Evolutionary conservation across 37 sponge, comb jelly and placozoan genomes (phyloP).

Genomic region (Beroe ovata): DNA sequence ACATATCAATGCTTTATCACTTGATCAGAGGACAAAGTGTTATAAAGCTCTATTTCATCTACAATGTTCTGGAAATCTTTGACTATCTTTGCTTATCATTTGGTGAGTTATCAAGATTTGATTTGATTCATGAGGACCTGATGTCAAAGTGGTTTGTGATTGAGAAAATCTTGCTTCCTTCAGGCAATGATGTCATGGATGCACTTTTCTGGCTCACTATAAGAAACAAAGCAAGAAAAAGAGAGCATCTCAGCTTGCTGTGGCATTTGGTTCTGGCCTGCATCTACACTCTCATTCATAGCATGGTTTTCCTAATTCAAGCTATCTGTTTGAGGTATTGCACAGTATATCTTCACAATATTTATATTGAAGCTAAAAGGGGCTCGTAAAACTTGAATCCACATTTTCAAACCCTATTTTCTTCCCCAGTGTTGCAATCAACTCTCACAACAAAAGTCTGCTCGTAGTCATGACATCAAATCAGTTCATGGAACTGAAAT

Average conservation of each 20-base stretch:
- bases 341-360: too few species aligned
- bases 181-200: conserved; percentile 72
- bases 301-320: conserved; percentile 28
- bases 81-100: conserved; percentile 62
- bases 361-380: too few species aligned
- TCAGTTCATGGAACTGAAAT: conserved; percentile 97
- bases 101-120: too few species aligned
- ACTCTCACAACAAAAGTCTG: conserved; percentile 83
- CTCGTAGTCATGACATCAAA: conserved; percentile 92
- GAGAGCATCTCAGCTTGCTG: conserved; percentile 13
- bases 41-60: conserved; percentile 95
- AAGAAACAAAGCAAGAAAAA: conserved; percentile 59
- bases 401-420: background rate
- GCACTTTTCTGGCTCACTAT: conserved; percentile 76
- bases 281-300: conserved; percentile 45
- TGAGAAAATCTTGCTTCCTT: background rate
- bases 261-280: conserved; percentile 52
- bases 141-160: too few species aligned
- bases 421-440: conserved; percentile 89
- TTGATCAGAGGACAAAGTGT: conserved; percentile 88
- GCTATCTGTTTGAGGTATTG: conserved; percentile 53
- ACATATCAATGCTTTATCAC: conserved; percentile 91
- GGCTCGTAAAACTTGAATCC: background rate
- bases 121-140: too few species aligned
- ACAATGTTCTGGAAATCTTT: conserved; percentile 89